Base-by-base conservation (phyloP, 2,888 invertebrate species). In the Parnassius mnemosyne region DNA sequence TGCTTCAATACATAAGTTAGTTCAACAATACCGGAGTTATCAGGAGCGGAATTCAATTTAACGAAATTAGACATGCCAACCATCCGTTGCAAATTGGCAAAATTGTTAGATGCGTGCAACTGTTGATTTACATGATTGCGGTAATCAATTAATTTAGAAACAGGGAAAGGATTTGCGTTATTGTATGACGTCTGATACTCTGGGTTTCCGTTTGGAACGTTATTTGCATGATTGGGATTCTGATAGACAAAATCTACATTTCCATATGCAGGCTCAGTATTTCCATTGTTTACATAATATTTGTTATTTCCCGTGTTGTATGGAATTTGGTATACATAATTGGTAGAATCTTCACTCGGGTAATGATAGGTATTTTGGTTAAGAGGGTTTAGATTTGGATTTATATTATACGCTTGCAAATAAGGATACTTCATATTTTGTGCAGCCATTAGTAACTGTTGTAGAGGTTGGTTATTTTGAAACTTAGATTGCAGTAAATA, bases 1-100 rank as follows among this genome's bases (percentile, higher is more conserved):
- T 72, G 75, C 68, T 80, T 83, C 0, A 88, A 61, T 61, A 78
- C 69, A 68, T 85, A 88, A 3, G 85, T 87, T 50, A 88, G 66
- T 71, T 87, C 87, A 53, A 87, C 74, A 52, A 77, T 66, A 43
- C 77, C 80, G 20, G 73, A 71, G 44, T 71, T 71, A 65, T 69
- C 70, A 34, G 64, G 41, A 25, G 60, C 49, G 50, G 67, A 51
- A 70, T 79, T 67, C 67, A 79, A 80, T 79, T 82, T 79, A 47
- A 64, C 65, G 10, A 60, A 59, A 76, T 84, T 78, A 59, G 81
- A 68, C 63, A 77, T 71, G 57, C 71, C 69, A 3, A 66, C 34
- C 25, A 72, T 65, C 62, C 64, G 75, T 68, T 66, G 69, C 66
- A 70, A 74, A 75, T 68, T 70, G 57, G 46, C 65, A 65, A 70